Percentiles rank a stretch among this genome's conserved stretches.
Conservation (phyloP, 2,797 vertebrate genomes). For the Thripadectes ignobilis region DNA sequence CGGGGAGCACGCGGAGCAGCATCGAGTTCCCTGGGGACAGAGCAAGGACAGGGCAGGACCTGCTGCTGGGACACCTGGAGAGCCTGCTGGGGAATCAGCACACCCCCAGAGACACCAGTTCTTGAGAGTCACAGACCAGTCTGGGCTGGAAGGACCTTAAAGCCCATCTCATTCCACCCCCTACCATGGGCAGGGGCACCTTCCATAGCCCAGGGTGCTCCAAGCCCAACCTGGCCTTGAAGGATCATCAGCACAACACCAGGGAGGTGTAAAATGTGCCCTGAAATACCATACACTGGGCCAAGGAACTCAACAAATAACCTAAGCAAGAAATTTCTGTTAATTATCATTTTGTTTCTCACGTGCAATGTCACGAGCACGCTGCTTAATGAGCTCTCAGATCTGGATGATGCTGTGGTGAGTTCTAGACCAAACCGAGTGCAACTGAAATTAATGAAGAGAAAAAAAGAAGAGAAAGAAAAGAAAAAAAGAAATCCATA, state of each 20-base stretch:
- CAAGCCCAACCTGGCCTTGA: no score
- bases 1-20: slow-evolving; percentile 89
- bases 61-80: fast-evolving
- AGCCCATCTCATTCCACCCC: not conserved
- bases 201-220: not conserved
- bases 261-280: no score
- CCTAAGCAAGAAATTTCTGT: no score
- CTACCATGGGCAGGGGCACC: not conserved
- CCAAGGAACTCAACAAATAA: no score
- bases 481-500: not conserved
- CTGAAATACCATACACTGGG: no score
- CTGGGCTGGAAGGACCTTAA: not conserved
- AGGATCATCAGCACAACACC: no score
- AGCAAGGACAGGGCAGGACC: not conserved
- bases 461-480: not conserved
- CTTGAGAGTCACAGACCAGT: fast-evolving
- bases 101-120: fast-evolving
- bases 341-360: no score
- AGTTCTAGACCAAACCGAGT: no score
- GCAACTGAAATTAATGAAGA: no score
- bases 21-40: slow-evolving; percentile 85
- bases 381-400: no score
- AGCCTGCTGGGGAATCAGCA: not conserved
- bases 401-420: no score
- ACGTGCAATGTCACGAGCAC: no score